Conservation (phyloP, 2,797 vertebrate species). For the Cuculus canorus region DNA sequence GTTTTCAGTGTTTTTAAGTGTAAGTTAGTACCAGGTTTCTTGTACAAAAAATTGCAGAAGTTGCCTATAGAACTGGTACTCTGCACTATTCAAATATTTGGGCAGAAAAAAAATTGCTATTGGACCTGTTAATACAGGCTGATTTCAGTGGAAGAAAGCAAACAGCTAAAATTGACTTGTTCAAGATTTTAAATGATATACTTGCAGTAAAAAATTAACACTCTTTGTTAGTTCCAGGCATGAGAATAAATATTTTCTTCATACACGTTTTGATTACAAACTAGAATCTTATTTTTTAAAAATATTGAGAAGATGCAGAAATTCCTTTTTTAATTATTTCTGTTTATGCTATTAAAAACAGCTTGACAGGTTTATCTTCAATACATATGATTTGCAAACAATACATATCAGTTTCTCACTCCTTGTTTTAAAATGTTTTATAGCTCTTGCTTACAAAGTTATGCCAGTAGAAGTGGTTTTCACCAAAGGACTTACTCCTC, state of each 20-base stretch:
- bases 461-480: neutral
- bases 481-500: neutral
- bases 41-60: neutral
- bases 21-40: neutral
- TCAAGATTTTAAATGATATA: neutral
- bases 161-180: neutral
- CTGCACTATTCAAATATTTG: neutral
- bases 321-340: neutral
- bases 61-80: neutral
- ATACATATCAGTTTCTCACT: neutral
- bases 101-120: neutral
- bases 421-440: neutral
- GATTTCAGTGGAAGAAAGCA: neutral
- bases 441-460: neutral
- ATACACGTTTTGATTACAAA: neutral
- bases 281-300: neutral
- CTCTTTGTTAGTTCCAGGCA: neutral
- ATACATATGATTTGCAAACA: neutral
- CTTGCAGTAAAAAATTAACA: neutral
- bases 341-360: neutral
- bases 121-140: neutral
- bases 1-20: neutral
- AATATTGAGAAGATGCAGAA: neutral
- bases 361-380: neutral
- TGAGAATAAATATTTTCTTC: neutral